phyloP scores from a whole-genome alignment of 2,888 invertebrate species.

The Frankliniella intonsa region DNA sequence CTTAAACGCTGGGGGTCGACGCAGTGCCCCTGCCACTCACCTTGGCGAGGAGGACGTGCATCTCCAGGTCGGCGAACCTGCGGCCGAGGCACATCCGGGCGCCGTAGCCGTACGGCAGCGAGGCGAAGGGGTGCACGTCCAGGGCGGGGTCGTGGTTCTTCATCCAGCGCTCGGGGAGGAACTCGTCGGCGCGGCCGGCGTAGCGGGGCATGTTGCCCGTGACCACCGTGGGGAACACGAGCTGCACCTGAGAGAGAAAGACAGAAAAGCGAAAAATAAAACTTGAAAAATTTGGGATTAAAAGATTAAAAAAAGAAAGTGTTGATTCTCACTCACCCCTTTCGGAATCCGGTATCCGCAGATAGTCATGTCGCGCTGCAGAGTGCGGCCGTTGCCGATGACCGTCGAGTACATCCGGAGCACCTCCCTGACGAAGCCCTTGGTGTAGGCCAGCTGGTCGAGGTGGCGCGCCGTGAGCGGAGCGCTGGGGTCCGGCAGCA shows the following conservation, averaged over 20 bases:
- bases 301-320: too few species aligned
- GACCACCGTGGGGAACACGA: slow-evolving; percentile 82
- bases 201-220: slow-evolving; percentile 80
- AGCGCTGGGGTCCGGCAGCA: slow-evolving; percentile 59
- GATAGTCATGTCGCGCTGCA: slow-evolving; percentile 73
- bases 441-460: slow-evolving; percentile 72
- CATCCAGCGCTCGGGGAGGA: slow-evolving; percentile 76
- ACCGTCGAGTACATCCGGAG: slow-evolving; percentile 81
- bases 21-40: too few species aligned
- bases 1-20: too few species aligned
- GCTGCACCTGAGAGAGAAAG: slow-evolving; percentile 60
- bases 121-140: slow-evolving; percentile 58
- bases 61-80: slow-evolving; percentile 84
- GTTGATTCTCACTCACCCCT: too few species aligned
- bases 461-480: slow-evolving; percentile 63
- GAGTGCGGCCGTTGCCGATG: slow-evolving; percentile 77
- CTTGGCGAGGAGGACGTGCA: slow-evolving; percentile 78
- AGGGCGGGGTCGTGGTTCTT: slow-evolving; percentile 52
- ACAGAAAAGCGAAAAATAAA: not conserved
- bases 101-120: slow-evolving; percentile 73
- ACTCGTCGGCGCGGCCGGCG: slow-evolving; percentile 64
- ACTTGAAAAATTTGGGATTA: not conserved
- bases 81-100: slow-evolving; percentile 80
- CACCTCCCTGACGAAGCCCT: slow-evolving; percentile 83
- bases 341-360: slow-evolving; percentile 79